phyloP scores from a whole-genome alignment of 2,113 vertebrate genomes.

The Takifugu bimaculatus region DNA sequence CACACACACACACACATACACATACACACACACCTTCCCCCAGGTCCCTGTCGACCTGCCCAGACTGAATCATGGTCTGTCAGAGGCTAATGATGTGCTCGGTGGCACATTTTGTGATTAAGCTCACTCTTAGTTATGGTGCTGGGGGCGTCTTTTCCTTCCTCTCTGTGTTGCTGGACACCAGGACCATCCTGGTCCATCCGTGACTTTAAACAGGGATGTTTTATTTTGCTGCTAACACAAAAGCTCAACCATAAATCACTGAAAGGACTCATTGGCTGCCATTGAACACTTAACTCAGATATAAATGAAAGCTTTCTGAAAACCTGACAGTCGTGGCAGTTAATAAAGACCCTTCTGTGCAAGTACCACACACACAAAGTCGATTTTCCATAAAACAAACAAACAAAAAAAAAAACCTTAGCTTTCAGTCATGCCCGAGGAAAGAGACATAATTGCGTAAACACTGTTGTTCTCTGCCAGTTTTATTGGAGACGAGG shows the following conservation, averaged over 20 bases:
- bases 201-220: no score
- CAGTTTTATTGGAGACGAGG: background rate
- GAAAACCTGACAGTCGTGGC: no score
- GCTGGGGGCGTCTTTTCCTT: slow-evolving; percentile 17
- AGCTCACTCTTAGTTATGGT: slow-evolving; percentile 9
- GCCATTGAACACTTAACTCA: no score
- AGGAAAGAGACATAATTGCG: slow-evolving; percentile 19
- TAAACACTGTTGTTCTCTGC: slow-evolving; percentile 14
- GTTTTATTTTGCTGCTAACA: no score
- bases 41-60: slow-evolving; percentile 12
- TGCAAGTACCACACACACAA: no score
- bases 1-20: background rate
- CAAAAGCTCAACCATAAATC: no score
- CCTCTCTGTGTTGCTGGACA: slow-evolving; percentile 18
- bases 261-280: no score
- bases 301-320: no score
- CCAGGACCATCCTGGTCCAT: slow-evolving; percentile 18
- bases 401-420: background rate
- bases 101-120: slow-evolving; percentile 13
- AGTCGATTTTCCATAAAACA: background rate
- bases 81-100: slow-evolving; percentile 14
- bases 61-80: slow-evolving; percentile 23
- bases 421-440: slow-evolving; percentile 5
- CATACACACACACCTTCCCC: background rate
- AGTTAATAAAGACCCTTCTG: no score